These are phyloP conservation scores for Drosophila mauritiana DNA, from an alignment of 1,140 invertebrate genomes.

Conservation along the genomic window DNA sequence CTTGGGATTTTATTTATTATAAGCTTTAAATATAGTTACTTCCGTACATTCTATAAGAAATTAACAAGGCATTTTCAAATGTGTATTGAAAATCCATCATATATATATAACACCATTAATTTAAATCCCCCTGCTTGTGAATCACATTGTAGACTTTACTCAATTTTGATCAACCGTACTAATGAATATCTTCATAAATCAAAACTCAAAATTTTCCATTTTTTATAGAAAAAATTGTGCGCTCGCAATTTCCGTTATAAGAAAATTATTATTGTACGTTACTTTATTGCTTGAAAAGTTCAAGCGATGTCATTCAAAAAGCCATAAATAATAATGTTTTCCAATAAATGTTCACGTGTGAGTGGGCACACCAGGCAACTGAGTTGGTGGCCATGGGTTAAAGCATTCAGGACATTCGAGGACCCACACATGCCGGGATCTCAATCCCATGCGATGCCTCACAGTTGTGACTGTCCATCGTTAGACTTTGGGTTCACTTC, in stretches of 20 bases:
- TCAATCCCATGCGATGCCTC: conserved; percentile 21
- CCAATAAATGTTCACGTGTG: conserved; percentile 84
- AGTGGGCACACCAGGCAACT: conserved; percentile 65
- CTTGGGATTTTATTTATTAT: background rate
- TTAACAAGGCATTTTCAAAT: too few relatives aligned
- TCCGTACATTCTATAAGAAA: background rate
- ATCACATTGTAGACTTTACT: conserved; percentile 13
- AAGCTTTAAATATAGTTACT: too few relatives aligned
- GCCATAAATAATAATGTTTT: conserved; percentile 84
- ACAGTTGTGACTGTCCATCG: conserved; percentile 53
- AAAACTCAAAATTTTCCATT: conserved; percentile 52
- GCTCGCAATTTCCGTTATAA: conserved; percentile 42
- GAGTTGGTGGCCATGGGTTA: conserved; percentile 9
- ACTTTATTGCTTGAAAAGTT: conserved; percentile 82
- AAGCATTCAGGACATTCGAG: conserved; percentile 13
- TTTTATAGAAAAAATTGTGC: conserved; percentile 40
- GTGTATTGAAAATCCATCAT: too few relatives aligned
- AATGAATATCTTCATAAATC: conserved; percentile 74
- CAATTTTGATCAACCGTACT: conserved; percentile 34
- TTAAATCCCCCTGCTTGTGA: conserved; percentile 9
- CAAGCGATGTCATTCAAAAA: conserved; percentile 81
- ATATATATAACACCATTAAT: background rate
- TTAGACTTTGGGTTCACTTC: conserved; percentile 59
- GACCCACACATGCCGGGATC: conserved; percentile 27
- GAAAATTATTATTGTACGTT: conserved; percentile 64